Conservation (phyloP, 2,888 invertebrate genomes). For the Argyra leucocephala region DNA sequence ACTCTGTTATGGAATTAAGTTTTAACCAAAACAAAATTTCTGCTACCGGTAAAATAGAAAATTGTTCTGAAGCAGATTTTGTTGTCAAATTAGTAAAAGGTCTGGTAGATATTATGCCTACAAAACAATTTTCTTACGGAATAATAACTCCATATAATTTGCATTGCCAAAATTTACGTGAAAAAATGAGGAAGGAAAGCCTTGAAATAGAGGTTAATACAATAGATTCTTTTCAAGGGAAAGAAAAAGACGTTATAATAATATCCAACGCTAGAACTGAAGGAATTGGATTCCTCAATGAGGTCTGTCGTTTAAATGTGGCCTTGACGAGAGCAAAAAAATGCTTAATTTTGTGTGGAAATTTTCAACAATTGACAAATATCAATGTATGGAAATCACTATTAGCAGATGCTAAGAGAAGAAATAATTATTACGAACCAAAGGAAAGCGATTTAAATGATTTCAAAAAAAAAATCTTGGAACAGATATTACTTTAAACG, state of each 20-base stretch:
- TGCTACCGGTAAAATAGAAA: constrained; percentile 38
- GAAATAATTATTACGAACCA: constrained; percentile 41
- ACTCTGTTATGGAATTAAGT: constrained; percentile 51
- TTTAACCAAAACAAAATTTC: constrained; percentile 39
- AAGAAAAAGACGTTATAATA: constrained; percentile 77
- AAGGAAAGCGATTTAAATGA: not conserved
- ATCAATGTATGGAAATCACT: constrained; percentile 56
- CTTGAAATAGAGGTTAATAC: constrained; percentile 47
- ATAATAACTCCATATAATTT: constrained; percentile 63
- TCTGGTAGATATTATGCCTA: constrained; percentile 36
- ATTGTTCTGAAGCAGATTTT: constrained; percentile 53
- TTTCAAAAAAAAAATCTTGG: not conserved
- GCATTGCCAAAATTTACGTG: constrained; percentile 45
- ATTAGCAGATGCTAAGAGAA: constrained; percentile 48
- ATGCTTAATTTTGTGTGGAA: constrained; percentile 63
- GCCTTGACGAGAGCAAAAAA: constrained; percentile 73
- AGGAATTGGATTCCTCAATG: constrained; percentile 67
- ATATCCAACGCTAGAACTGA: constrained; percentile 72
- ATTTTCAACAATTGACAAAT: constrained; percentile 47
- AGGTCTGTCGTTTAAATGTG: constrained; percentile 72
- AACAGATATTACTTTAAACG: too few species aligned
- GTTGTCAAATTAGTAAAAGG: constrained; percentile 49
- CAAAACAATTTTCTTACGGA: constrained; percentile 46
- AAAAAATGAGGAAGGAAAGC: constrained; percentile 24
- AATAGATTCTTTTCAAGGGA: constrained; percentile 79